These are phyloP conservation scores for Rotaria magnacalcarata DNA, from an alignment of 2,888 invertebrate genomes.

Conservation along the genomic window DNA sequence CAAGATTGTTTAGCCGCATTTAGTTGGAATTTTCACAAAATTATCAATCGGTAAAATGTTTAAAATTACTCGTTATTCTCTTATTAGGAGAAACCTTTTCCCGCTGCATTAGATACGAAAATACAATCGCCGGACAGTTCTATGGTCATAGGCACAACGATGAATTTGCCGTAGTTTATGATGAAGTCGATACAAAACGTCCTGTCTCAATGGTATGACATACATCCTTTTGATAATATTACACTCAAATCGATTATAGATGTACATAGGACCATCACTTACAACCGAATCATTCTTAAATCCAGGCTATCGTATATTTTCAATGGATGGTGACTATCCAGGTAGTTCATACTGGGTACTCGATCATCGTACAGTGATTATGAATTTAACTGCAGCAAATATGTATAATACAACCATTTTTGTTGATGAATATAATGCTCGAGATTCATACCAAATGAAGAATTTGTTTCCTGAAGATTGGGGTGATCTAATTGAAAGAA, in stretches of 20 bases:
- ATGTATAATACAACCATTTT: constrained; percentile 35
- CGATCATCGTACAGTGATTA: constrained; percentile 41
- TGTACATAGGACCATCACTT: background rate
- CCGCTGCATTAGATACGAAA: constrained; percentile 49
- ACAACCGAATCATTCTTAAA: constrained; percentile 70
- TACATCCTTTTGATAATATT: background rate
- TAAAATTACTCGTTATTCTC: too few species aligned
- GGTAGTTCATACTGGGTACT: constrained; percentile 35
- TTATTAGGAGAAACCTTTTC: too few species aligned
- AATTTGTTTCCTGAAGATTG: constrained; percentile 40
- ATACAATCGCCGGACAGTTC: constrained; percentile 72
- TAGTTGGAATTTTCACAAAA: constrained; percentile 72
- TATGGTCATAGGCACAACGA: constrained; percentile 88
- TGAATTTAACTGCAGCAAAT: constrained; percentile 42
- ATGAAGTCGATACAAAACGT: constrained; percentile 21
- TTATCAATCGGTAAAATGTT: constrained; percentile 55
- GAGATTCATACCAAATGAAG: constrained; percentile 40
- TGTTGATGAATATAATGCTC: constrained; percentile 41
- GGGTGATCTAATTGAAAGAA: constrained; percentile 35
- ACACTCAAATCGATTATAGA: too few species aligned
- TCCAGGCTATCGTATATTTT: constrained; percentile 87
- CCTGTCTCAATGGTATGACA: constrained; percentile 8
- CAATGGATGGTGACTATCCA: constrained; percentile 75
- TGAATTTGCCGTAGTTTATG: constrained; percentile 74
- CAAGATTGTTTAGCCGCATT: constrained; percentile 71